Base-by-base conservation (phyloP, 2,888 invertebrate species). In the Eristalis tenax region DNA sequence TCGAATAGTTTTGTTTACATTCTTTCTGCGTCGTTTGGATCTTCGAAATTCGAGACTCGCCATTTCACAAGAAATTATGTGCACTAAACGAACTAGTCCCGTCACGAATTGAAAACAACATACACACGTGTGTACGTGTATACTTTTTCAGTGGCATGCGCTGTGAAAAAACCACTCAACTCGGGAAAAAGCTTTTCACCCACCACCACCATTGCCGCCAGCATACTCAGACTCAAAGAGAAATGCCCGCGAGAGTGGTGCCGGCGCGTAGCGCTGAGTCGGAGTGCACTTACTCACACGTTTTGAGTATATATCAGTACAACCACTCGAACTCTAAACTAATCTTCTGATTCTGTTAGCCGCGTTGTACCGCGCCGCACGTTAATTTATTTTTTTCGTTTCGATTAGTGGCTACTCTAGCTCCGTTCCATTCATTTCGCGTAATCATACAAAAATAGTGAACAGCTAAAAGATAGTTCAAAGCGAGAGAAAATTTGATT, bases 281-380 rank as follows among this genome's bases (percentile, higher is more conserved):
- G 18, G 18, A 50, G 11, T 79, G 64, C 70, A 68, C 50, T 23
- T 4, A 23, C 61, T 40, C 22, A 61, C 38, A 38, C 38, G 13
- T 13, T 10, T 80, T 68, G 80, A 80, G 83, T 83, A 78, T 74
- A 83, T 64, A 83, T 74, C 74, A 65, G 56, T 35, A 38, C 56
- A 11, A 79, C 59, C 68, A 87, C 73, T 87, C 65, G 76, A 59
- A 83, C 83, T 87, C 83, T 71, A 83, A 87, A 73, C 75, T 83
- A 87, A 80, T 83, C 76, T 83, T 83, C 79, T 87, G 87, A 83
- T 83, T 87, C 83, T 87, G 87, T 83, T 87, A 87, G 76, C 80
- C 87, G 87, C 87, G 87, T 87, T 76, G 64, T 76, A 76, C 64
- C 83, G 79, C 69, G 76, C 65, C 79, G 87, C 83, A 83, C 79